Conservation (phyloP, 2,113 vertebrate species). For the Mixornis gularis region DNA sequence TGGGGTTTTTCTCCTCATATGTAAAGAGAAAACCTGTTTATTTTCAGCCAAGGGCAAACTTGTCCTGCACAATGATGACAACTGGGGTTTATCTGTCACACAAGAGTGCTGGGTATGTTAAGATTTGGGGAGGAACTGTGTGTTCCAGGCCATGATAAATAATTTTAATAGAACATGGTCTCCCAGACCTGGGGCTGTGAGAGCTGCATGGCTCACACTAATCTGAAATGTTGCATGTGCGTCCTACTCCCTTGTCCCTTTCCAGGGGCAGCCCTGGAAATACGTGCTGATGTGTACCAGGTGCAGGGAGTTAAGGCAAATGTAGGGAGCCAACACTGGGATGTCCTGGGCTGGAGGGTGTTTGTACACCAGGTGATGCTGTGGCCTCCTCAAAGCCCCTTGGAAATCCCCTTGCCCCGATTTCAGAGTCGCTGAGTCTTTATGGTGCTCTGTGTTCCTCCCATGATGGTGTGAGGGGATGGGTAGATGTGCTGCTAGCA, state of each 20-base stretch:
- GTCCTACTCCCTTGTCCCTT: not conserved
- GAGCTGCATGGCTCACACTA: not conserved
- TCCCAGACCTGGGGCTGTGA: not conserved
- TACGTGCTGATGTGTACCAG: accelerated
- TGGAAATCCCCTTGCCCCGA: not conserved
- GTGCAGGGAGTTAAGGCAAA: not conserved
- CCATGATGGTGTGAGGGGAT: accelerated
- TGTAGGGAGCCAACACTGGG: not conserved
- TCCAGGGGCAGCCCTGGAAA: not conserved
- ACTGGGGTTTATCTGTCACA: not conserved
- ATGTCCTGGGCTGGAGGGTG: not conserved
- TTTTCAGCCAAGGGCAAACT: not conserved
- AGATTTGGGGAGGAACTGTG: not conserved
- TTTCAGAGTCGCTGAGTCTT: not conserved
- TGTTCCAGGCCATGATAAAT: not conserved
- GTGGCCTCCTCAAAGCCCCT: not conserved
- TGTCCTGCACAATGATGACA: not conserved
- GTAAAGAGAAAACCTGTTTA: not conserved
- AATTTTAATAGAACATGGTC: not conserved
- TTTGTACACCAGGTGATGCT: not conserved
- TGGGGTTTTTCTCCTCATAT: not conserved
- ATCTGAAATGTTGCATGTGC: not conserved
- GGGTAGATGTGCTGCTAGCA: not conserved
- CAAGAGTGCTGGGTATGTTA: accelerated
- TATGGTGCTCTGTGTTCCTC: not conserved